These are phyloP conservation scores for Hoplodrina ambigua DNA, from an alignment of 2,888 invertebrate species.

Conservation along the genomic window DNA sequence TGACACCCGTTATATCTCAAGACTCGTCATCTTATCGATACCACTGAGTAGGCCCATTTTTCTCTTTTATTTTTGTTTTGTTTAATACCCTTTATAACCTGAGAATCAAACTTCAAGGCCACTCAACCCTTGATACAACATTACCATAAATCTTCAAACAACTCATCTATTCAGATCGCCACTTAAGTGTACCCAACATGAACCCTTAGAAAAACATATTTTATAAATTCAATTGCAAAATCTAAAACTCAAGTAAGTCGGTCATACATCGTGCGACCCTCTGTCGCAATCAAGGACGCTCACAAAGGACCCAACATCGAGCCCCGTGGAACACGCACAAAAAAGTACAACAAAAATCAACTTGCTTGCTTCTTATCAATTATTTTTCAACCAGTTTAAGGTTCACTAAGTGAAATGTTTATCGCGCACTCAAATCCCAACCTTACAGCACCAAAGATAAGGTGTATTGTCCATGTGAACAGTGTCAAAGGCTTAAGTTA, in stretches of 20 bases:
- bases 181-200: slow-evolving; percentile 11
- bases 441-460: slow-evolving; percentile 35
- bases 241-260: slow-evolving; percentile 45
- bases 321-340: slow-evolving; percentile 65
- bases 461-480: slow-evolving; percentile 53
- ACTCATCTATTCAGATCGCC: slow-evolving; percentile 33
- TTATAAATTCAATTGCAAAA: slow-evolving; percentile 40
- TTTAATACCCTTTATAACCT: neutral
- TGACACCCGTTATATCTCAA: too few relatives aligned
- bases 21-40: too few relatives aligned
- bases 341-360: slow-evolving; percentile 67
- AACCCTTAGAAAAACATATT: slow-evolving; percentile 38
- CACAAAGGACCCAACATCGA: slow-evolving; percentile 53
- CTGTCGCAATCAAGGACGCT: slow-evolving; percentile 55
- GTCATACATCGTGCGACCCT: slow-evolving; percentile 61
- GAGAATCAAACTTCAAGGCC: slow-evolving; percentile 37
- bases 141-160: slow-evolving; percentile 42
- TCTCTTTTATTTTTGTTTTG: too few relatives aligned
- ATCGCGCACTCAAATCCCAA: slow-evolving; percentile 9
- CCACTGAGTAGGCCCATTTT: too few relatives aligned
- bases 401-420: slow-evolving; percentile 64
- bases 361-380: slow-evolving; percentile 73
- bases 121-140: slow-evolving; percentile 5
- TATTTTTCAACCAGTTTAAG: slow-evolving; percentile 73
- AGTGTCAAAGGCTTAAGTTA: slow-evolving; percentile 73